phyloP scores from a whole-genome alignment of 2,888 invertebrate species.

The Lepidochrysops patricia region DNA sequence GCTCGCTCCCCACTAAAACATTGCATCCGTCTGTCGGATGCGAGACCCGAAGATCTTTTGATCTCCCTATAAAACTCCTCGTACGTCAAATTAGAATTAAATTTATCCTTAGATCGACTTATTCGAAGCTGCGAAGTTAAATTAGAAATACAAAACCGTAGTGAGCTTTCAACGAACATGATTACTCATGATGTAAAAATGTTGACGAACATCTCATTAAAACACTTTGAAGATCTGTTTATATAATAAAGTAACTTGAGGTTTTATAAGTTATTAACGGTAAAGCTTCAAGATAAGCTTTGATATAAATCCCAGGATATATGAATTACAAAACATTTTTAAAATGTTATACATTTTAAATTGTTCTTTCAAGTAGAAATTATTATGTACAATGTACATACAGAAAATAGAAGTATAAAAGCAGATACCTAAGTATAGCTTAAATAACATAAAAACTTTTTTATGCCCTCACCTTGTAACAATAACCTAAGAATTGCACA shows the following conservation, averaged over 20 bases:
- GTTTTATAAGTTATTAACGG: neutral
- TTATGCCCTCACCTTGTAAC: neutral
- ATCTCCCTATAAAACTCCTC: slow-evolving; percentile 44
- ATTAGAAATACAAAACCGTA: slow-evolving; percentile 12
- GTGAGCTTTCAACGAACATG: neutral
- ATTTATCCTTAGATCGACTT: slow-evolving; percentile 22
- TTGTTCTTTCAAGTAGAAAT: no score
- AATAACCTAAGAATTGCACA: neutral
- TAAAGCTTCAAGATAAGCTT: neutral
- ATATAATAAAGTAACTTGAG: neutral
- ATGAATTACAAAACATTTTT: no score
- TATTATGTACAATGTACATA: no score
- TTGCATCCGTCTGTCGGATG: slow-evolving; percentile 41
- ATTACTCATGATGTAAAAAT: slow-evolving; percentile 4
- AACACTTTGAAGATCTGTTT: neutral
- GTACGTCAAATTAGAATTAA: slow-evolving; percentile 28
- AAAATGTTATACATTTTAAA: no score
- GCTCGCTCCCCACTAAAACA: slow-evolving; percentile 33
- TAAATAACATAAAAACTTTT: no score
- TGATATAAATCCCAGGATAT: no score
- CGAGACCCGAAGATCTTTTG: slow-evolving; percentile 56
- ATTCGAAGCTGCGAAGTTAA: slow-evolving; percentile 16
- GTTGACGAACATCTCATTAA: slow-evolving; percentile 2
- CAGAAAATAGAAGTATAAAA: no score
- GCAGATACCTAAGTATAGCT: no score